A percentile compares a stretch with the other conserved stretches of the same genome.
Evolutionary conservation across 23 tunicate species (phyloP).

Genomic region (Diplosoma virens): DNA sequence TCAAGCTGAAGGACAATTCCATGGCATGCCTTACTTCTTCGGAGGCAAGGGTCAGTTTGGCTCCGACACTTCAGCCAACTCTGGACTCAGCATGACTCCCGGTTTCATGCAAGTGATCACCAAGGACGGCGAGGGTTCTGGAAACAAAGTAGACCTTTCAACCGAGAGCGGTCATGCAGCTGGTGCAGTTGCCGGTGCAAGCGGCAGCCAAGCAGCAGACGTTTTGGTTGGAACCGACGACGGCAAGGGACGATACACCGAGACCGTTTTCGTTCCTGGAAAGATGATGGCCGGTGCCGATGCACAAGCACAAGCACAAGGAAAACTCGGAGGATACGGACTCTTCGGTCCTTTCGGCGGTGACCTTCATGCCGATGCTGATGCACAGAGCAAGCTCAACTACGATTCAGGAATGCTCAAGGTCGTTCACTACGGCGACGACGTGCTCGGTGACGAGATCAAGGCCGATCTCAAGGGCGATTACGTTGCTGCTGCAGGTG

Average conservation of each 20-base stretch:
- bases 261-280: constrained; percentile 11
- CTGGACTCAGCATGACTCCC: neutral
- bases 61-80: neutral
- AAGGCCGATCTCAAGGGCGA: constrained; percentile 18
- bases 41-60: constrained; percentile 14
- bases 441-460: neutral
- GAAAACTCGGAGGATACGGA: constrained; percentile 7
- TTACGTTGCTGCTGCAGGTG: neutral
- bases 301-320: neutral
- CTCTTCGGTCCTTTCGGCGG: neutral
- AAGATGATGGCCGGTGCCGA: neutral
- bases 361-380: neutral
- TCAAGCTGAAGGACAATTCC: neutral
- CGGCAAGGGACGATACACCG: neutral
- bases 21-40: neutral
- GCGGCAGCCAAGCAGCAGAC: constrained; percentile 13
- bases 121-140: constrained; percentile 12
- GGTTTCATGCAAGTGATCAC: constrained; percentile 11
- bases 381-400: constrained; percentile 3
- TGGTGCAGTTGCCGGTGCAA: constrained; percentile 4
- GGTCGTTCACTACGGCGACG: constrained; percentile 4
- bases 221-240: neutral
- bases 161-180: constrained; percentile 4
- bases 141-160: neutral
- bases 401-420: neutral